Conservation (phyloP, 2,113 vertebrate genomes). For the Podocnemis expansa region DNA sequence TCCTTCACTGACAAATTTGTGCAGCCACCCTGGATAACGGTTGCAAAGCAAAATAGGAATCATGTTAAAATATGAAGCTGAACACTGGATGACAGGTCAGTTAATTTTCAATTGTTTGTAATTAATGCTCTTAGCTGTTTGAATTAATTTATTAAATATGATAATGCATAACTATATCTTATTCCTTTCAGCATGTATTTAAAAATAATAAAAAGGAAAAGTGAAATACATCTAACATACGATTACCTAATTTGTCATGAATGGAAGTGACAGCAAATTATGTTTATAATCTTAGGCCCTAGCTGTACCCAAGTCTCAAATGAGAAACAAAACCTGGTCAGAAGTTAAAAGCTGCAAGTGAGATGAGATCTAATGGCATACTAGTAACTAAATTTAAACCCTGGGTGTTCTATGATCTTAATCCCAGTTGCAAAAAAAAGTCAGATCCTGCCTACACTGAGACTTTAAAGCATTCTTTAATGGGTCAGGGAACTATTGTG, state of each 20-base stretch:
- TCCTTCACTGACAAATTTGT: background rate
- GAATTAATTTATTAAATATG: background rate
- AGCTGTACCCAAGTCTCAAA: rapidly evolving
- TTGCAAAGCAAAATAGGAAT: background rate
- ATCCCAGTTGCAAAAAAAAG: background rate
- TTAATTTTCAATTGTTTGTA: background rate
- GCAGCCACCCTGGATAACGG: background rate
- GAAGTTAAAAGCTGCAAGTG: background rate
- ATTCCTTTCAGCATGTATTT: background rate
- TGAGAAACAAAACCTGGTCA: background rate
- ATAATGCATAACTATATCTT: background rate
- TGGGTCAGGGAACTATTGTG: background rate
- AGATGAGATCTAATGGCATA: background rate
- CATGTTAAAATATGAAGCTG: background rate
- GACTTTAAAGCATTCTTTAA: rapidly evolving
- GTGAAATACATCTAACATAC: background rate
- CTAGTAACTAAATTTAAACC: background rate
- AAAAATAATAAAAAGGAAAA: background rate
- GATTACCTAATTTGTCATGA: background rate
- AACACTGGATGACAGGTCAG: background rate
- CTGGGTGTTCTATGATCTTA: rapidly evolving
- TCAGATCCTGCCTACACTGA: rapidly evolving
- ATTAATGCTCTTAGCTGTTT: background rate
- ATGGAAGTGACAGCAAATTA: rapidly evolving
- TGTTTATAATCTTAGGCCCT: rapidly evolving